These are phyloP conservation scores for Enteromius afrohamiltoni DNA, from an alignment of 2,797 vertebrate genomes.

Conservation along the genomic window DNA sequence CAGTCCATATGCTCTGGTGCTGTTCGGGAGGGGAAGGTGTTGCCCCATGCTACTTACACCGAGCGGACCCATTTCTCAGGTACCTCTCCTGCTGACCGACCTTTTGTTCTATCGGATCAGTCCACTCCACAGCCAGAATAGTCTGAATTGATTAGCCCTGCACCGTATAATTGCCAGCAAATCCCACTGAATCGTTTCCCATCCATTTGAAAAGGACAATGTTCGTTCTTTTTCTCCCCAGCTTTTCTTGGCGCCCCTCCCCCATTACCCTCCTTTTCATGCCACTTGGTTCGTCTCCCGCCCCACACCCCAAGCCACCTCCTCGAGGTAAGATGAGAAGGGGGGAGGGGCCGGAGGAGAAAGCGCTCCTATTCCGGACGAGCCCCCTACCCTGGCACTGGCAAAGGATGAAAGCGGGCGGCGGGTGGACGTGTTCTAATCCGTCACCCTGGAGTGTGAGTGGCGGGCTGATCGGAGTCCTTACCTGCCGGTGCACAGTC, in stretches of 20 bases:
- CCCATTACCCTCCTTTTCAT: constrained; percentile 67
- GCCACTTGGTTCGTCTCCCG: constrained; percentile 73
- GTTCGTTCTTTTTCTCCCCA: constrained; percentile 77
- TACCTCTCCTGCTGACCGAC: constrained; percentile 87
- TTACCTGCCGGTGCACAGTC: constrained; percentile 71
- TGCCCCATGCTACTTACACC: constrained; percentile 93
- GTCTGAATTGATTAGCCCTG: constrained; percentile 91
- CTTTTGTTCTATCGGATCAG: constrained; percentile 92
- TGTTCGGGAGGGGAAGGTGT: constrained; percentile 86
- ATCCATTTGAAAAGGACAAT: constrained; percentile 88
- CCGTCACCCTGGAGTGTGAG: constrained; percentile 67
- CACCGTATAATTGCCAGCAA: constrained; percentile 92
- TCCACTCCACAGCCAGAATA: constrained; percentile 94
- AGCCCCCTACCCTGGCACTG: constrained; percentile 73
- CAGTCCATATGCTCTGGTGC: constrained; percentile 92
- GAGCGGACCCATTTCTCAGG: constrained; percentile 92
- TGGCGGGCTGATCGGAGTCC: constrained; percentile 66
- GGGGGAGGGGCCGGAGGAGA: constrained; percentile 65
- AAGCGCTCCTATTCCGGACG: constrained; percentile 55
- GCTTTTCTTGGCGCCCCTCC: constrained; percentile 68
- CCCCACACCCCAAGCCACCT: constrained; percentile 59
- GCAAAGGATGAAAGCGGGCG: constrained; percentile 78
- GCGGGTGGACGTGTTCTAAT: constrained; percentile 76
- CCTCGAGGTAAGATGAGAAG: constrained; percentile 64
- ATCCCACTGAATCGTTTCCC: constrained; percentile 93